These are phyloP conservation scores for Oncopeltus fasciatus DNA, from an alignment of 1,140 invertebrate genomes.

Conservation along the genomic window DNA sequence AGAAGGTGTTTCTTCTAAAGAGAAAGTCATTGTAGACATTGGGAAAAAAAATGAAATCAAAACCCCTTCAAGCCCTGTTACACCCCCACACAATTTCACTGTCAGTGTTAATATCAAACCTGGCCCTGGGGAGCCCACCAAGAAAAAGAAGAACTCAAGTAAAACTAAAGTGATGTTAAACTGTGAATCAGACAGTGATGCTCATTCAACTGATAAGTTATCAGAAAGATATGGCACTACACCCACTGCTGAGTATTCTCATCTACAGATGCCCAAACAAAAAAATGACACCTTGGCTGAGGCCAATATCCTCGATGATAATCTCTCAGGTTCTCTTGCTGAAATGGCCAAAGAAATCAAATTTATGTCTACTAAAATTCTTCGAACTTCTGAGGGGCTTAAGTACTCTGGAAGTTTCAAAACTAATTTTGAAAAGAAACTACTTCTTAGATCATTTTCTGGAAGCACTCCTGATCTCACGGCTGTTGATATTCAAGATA, in stretches of 20 bases:
- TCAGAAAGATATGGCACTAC: slow-evolving; percentile 1
- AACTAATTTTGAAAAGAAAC: slow-evolving; percentile 25
- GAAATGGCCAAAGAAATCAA: slow-evolving; percentile 25
- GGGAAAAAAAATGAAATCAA: slow-evolving; percentile 1
- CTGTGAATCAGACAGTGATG: slow-evolving; percentile 5
- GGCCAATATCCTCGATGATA: slow-evolving; percentile 19
- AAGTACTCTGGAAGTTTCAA: slow-evolving; percentile 30
- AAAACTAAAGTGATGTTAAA: slow-evolving; percentile 16
- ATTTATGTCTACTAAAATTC: slow-evolving; percentile 18
- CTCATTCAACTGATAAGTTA: slow-evolving; percentile 7
- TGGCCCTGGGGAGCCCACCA: background rate
- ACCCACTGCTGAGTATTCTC: slow-evolving; percentile 3
- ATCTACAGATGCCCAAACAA: background rate
- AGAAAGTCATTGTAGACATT: background rate
- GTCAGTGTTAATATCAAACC: slow-evolving; percentile 18
- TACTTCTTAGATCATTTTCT: background rate
- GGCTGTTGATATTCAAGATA: slow-evolving; percentile 1
- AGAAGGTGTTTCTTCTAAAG: slow-evolving; percentile 17
- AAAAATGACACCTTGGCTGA: slow-evolving; percentile 10
- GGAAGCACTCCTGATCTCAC: slow-evolving; percentile 14
- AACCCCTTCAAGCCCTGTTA: background rate
- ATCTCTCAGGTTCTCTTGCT: slow-evolving; percentile 23
- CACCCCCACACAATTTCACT: slow-evolving; percentile 10
- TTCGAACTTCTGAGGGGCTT: slow-evolving; percentile 11
- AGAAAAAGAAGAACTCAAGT: background rate